Evolutionary conservation across 2,797 vertebrate genomes (phyloP).

Genomic region (Catostomus latipinnis): DNA sequence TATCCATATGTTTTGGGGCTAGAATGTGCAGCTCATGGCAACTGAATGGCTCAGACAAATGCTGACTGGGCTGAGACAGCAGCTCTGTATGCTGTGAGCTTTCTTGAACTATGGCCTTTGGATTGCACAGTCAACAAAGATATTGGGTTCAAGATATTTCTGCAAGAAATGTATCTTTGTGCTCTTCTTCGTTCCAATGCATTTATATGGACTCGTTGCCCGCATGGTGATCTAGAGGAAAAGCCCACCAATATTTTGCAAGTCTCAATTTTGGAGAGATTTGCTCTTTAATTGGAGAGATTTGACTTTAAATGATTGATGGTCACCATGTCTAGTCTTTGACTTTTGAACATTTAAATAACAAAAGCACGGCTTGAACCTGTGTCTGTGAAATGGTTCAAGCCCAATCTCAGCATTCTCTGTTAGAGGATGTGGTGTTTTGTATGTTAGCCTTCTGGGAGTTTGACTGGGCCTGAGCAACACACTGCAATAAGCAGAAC

Average conservation of each 20-base stretch:
- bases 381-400: conserved; percentile 3
- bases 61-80: conserved; percentile 73
- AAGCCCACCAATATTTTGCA: background rate
- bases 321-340: background rate
- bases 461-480: conserved; percentile 33
- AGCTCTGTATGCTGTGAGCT: conserved; percentile 60
- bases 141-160: conserved; percentile 24
- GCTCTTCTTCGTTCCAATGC: background rate
- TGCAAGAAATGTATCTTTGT: conserved; percentile 15
- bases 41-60: conserved; percentile 74
- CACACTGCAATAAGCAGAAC: conserved; percentile 32
- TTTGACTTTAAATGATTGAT: background rate
- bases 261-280: background rate
- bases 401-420: conserved; percentile 3
- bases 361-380: conserved; percentile 13
- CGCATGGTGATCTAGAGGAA: background rate
- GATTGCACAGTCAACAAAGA: conserved; percentile 71
- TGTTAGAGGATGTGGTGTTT: conserved; percentile 29
- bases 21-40: conserved; percentile 68
- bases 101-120: conserved; percentile 72
- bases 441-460: conserved; percentile 38
- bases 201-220: background rate
- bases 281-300: no score
- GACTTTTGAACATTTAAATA: background rate
- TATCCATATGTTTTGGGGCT: conserved; percentile 37